These are phyloP conservation scores for Drosophila nikananu DNA, from an alignment of 1,140 invertebrate genomes.

Conservation along the genomic window DNA sequence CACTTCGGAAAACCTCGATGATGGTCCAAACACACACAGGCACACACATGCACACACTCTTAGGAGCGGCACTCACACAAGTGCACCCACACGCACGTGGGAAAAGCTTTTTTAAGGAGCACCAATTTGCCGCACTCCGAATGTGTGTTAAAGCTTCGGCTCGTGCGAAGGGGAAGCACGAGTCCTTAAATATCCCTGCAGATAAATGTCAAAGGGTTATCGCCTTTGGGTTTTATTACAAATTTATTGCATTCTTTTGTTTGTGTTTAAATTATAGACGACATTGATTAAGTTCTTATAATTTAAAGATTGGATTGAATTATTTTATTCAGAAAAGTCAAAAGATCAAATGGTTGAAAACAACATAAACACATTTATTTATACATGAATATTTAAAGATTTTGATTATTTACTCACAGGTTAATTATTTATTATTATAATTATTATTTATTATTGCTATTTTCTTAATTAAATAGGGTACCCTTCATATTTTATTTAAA, in stretches of 20 bases:
- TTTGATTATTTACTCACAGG: too few species aligned
- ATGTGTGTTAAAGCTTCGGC: slow-evolving; percentile 26
- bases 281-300: not conserved
- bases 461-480: not conserved
- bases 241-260: too few species aligned
- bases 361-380: not conserved
- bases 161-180: slow-evolving; percentile 8
- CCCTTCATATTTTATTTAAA: too few species aligned
- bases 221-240: not conserved
- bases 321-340: too few species aligned
- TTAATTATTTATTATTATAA: too few species aligned
- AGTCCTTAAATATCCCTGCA: not conserved
- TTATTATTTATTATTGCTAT: too few species aligned
- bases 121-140: slow-evolving; percentile 69
- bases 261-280: too few species aligned
- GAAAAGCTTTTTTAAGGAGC: slow-evolving; percentile 5
- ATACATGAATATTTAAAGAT: not conserved
- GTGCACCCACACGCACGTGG: not conserved
- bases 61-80: slow-evolving; percentile 8
- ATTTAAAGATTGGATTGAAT: too few species aligned
- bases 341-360: too few species aligned
- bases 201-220: slow-evolving; percentile 6
- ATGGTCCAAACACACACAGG: slow-evolving; percentile 43
- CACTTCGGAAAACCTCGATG: slow-evolving; percentile 46
- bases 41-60: slow-evolving; percentile 20